Evolutionary conservation across 2,888 invertebrate genomes (phyloP).

Genomic region (Dendrolimus houi): DNA sequence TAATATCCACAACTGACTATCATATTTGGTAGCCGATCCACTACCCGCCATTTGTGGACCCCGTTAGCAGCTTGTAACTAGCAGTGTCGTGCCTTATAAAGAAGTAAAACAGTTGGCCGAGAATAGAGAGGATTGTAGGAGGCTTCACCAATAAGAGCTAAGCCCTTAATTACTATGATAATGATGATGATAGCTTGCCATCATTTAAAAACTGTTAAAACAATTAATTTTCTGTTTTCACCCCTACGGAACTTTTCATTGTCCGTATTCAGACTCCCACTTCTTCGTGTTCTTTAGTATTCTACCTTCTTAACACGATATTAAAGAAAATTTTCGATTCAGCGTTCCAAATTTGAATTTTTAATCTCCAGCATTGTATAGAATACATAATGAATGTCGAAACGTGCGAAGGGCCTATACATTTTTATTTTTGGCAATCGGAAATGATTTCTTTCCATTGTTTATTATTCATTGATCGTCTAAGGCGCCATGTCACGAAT

Average conservation of each 20-base stretch:
- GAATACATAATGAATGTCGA: constrained; percentile 38
- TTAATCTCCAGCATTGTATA: constrained; percentile 18
- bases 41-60: neutral
- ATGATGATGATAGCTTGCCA: no score
- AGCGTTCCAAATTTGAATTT: constrained; percentile 44
- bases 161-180: no score
- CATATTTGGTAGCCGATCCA: neutral
- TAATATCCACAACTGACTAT: neutral
- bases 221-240: no score
- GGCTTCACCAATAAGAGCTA: no score
- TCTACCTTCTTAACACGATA: constrained; percentile 41
- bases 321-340: constrained; percentile 55
- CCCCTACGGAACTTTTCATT: no score
- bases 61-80: neutral
- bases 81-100: no score
- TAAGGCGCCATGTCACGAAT: constrained; percentile 25
- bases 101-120: no score
- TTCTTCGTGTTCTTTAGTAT: constrained; percentile 32
- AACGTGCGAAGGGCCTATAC: constrained; percentile 19
- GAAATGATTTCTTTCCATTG: constrained; percentile 33
- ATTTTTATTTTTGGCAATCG: constrained; percentile 40
- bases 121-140: no score
- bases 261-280: no score
- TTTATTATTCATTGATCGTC: constrained; percentile 33
- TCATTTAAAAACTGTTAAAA: no score